Base-by-base conservation (phyloP, 1,140 invertebrate species). In the Arion vulgaris region DNA sequence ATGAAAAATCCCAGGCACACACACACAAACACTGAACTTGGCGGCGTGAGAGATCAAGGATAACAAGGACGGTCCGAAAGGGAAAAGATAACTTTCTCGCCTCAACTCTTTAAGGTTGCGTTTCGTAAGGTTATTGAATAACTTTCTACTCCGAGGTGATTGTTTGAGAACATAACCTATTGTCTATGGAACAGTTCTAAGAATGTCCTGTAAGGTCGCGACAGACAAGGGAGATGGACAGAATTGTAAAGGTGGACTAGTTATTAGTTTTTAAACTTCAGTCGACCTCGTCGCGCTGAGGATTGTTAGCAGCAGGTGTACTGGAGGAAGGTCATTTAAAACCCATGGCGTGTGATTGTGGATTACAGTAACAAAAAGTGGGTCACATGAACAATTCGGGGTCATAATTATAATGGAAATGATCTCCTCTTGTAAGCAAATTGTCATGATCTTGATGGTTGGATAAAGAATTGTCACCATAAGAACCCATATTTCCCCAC, bases 261-360 rank as follows among this genome's bases (percentile, higher is more conserved):
- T 41, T 72, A 72, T 72, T 72, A 72, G 38, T 41, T 41, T 41
- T 72, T 23, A 72, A 72, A 34, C 15, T 15, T 7, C 34, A 41
- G 36, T 38, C 53, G 75, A 53, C 75, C 75, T 38, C 57, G n/a
- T 0, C 11, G 32, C 41, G 78, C 38, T 80, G 11, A 71, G 15
- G 23, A 28, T 45, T 80, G 78, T 69, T 19, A 80, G 62, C 32
- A 80, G 78, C 78, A 80, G 78, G 78, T 80, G 78, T 69, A 51
- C 26, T 69, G 9, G 17, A 71, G 45, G 32, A 38, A 38, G 76
- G 53, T 62, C 76, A 78, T 15, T 2, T 5, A 49, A 34, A 26
- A 72, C 4, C 1, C 41, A 2, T 26, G 39, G 23, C 36, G 2
- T 41, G 26, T 41, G 74, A 36, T 45, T 32, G 32, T 32, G 39